These are phyloP conservation scores for Antrozous pallidus DNA, from an alignment of 2,797 vertebrate species.

Conservation along the genomic window DNA sequence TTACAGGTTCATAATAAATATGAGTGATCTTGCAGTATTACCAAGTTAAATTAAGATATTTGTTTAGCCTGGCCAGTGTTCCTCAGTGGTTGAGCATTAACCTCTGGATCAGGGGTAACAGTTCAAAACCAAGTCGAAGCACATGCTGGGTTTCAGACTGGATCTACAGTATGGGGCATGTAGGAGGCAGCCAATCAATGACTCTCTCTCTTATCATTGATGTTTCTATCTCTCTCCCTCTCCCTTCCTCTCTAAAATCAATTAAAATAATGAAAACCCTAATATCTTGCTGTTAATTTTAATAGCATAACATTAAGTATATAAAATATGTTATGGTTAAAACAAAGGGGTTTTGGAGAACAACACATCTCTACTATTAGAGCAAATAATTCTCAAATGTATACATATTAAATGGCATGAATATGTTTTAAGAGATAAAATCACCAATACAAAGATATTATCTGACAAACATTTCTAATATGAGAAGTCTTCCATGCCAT, in stretches of 20 bases:
- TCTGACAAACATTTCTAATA: background rate
- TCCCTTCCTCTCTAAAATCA: no score
- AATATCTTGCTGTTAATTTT: background rate
- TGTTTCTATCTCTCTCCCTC: no score
- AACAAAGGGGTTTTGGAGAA: background rate
- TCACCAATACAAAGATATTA: background rate
- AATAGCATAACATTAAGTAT: background rate
- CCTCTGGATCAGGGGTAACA: no score
- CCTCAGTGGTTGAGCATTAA: no score
- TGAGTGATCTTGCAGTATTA: background rate
- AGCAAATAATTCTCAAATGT: background rate
- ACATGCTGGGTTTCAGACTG: no score
- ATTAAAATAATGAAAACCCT: background rate
- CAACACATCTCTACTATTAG: background rate
- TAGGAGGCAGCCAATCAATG: no score
- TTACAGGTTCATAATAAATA: background rate
- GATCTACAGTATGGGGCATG: no score
- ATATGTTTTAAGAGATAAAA: background rate
- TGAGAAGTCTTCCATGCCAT: background rate
- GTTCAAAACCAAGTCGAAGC: no score
- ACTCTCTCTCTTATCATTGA: no score
- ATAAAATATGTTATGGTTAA: background rate
- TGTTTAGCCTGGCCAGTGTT: no score
- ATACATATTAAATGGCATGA: background rate
- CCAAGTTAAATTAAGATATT: background rate